Conservation (phyloP, 1,140 invertebrate genomes). For the Neodiprion fabricii region DNA sequence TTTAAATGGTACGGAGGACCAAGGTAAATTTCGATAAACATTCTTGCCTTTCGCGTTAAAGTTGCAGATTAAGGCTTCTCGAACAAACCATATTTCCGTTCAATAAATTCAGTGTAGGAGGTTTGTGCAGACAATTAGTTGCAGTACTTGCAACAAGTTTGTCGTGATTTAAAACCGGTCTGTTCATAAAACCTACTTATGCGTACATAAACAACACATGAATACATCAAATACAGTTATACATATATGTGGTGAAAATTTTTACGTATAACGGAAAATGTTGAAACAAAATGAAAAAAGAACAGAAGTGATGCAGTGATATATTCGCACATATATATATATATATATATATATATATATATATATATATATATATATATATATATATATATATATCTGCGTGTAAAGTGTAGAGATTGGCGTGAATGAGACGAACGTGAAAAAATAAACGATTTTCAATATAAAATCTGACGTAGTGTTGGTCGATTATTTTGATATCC, state of each 20-base stretch:
- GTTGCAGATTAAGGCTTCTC: not conserved
- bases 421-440: not conserved
- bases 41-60: conserved; percentile 5
- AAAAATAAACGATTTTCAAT: conserved; percentile 8
- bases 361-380: too few relatives aligned
- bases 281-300: not conserved
- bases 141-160: not conserved
- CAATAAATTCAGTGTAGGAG: not conserved
- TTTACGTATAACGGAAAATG: not conserved
- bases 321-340: too few relatives aligned
- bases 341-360: too few relatives aligned
- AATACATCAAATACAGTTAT: too few relatives aligned
- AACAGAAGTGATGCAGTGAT: not conserved
- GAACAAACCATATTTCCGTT: not conserved
- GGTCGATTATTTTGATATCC: not conserved
- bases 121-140: not conserved
- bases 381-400: not conserved
- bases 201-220: too few relatives aligned
- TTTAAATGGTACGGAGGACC: conserved; percentile 13
- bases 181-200: too few relatives aligned
- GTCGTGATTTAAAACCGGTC: not conserved
- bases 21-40: conserved; percentile 5
- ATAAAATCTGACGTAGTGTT: not conserved
- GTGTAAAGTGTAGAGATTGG: not conserved
- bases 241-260: too few relatives aligned